Evolutionary conservation across 2,113 vertebrate genomes (phyloP), one percentile per base, ranked within the genome.

Genomic region (Bufo bufo): DNA sequence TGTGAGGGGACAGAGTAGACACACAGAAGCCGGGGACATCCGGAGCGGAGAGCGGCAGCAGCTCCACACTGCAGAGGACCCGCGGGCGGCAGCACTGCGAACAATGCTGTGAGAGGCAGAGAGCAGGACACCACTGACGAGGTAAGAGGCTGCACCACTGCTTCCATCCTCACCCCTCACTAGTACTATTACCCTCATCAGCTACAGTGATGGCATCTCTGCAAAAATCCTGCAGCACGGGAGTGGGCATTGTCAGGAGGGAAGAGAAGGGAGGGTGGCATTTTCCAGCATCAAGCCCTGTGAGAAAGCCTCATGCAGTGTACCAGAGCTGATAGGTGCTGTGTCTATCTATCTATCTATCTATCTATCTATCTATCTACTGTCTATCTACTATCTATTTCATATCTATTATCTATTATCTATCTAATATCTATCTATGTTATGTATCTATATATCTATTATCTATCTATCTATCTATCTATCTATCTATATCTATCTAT

Each of bases 161-260:
- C 17, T 58, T 49, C 78, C 79, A 81, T 87, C n/a, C 23, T n/a
- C 23, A n/a, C 54, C 52, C 23, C 77, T 79, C 78, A 66, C 65
- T 86, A 33, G 0, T 81, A 49, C 56, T 87, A 52, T 74, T 50
- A 17, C 14, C 71, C 20, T 12, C 2, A 74, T 47, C 71, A 3
- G 69, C 3, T 20, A 43, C 69, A 75, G 86, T 88, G 86, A 49
- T 82, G 86, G 86, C 86, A 88, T 88, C 80, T 59, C 45, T 47
- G 65, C n/a, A 65, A 59, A 87, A 74, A 87, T 82, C 86, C 77
- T 87, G 86, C 86, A 87, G 86, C 86, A 87, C 50, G 47, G 59
- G 54, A 87, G 78, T 49, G 52, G 75, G 87, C 87, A 83, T 83
- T 88, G 54, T 88, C 54, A 83, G 77, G 87, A 83, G 54, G 78